phyloP scores from a whole-genome alignment of 2,888 invertebrate genomes.

The Aethes cnicana region DNA sequence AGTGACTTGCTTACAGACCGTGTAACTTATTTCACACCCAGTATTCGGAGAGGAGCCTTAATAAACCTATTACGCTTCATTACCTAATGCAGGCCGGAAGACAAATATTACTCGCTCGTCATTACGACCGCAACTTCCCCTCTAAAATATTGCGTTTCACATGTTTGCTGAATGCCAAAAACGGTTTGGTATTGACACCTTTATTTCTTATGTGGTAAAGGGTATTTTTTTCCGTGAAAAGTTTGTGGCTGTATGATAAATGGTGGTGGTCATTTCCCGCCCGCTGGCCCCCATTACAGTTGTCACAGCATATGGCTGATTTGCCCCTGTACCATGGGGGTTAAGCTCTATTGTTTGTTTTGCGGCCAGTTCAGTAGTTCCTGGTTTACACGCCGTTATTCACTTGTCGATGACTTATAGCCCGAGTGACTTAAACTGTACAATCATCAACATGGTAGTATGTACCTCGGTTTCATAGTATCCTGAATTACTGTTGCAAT shows the following conservation, averaged over 20 bases:
- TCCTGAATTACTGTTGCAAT: too few relatives aligned
- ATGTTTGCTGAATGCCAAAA: constrained; percentile 53
- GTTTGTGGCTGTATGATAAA: constrained; percentile 69
- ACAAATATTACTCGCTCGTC: constrained; percentile 73
- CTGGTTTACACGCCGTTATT: too few relatives aligned
- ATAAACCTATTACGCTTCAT: constrained; percentile 78
- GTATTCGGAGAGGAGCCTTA: constrained; percentile 56
- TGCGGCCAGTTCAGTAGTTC: constrained; percentile 36
- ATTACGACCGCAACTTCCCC: constrained; percentile 74
- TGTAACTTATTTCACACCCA: constrained; percentile 69
- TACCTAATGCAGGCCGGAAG: constrained; percentile 77
- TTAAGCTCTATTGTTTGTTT: constrained; percentile 59
- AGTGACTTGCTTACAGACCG: constrained; percentile 49
- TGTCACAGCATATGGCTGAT: constrained; percentile 74
- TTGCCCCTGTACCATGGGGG: constrained; percentile 50
- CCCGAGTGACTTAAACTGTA: too few relatives aligned
- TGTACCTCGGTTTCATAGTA: too few relatives aligned
- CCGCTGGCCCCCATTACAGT: constrained; percentile 56
- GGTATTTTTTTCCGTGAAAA: constrained; percentile 56
- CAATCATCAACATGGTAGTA: too few relatives aligned
- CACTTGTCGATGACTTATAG: too few relatives aligned
- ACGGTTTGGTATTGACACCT: constrained; percentile 56
- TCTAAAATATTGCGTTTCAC: constrained; percentile 67
- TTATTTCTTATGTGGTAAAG: constrained; percentile 54
- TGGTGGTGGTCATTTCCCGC: constrained; percentile 67